phyloP scores from a whole-genome alignment of 2,888 invertebrate genomes.

The Cryptosula pallasiana region DNA sequence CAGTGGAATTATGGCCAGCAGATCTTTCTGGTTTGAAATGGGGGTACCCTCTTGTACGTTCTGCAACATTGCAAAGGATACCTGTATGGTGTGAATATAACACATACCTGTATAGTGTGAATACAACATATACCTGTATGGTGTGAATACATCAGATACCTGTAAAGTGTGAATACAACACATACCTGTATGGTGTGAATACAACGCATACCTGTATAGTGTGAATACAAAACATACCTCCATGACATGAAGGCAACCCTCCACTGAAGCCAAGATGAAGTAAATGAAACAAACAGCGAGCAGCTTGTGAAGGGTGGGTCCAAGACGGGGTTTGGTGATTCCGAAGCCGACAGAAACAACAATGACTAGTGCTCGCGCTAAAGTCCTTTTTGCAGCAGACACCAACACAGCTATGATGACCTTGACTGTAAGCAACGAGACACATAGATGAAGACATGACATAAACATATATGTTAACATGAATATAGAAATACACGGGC shows the following conservation, averaged over 20 bases:
- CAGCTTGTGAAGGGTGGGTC: constrained; percentile 80
- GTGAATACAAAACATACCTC: too few relatives aligned
- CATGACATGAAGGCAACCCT: constrained; percentile 73
- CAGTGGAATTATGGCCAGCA: constrained; percentile 78
- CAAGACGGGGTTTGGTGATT: constrained; percentile 86
- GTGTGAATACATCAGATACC: too few relatives aligned
- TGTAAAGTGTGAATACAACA: too few relatives aligned
- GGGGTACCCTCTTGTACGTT: background rate
- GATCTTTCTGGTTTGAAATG: constrained; percentile 47
- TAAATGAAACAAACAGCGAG: constrained; percentile 77
- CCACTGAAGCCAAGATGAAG: constrained; percentile 76
- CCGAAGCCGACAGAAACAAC: constrained; percentile 93
- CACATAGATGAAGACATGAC: too few relatives aligned
- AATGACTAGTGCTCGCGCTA: constrained; percentile 87
- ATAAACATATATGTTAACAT: too few relatives aligned
- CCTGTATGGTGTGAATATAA: too few relatives aligned
- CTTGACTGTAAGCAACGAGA: constrained; percentile 64
- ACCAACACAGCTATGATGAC: constrained; percentile 83
- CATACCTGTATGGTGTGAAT: too few relatives aligned
- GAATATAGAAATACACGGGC: too few relatives aligned
- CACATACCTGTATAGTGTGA: too few relatives aligned
- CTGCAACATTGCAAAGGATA: too few relatives aligned
- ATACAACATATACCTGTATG: too few relatives aligned
- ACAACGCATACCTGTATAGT: too few relatives aligned
- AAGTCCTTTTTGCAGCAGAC: constrained; percentile 81